Base-by-base conservation (phyloP, 2,888 invertebrate species). In the Drosophila siamana region DNA sequence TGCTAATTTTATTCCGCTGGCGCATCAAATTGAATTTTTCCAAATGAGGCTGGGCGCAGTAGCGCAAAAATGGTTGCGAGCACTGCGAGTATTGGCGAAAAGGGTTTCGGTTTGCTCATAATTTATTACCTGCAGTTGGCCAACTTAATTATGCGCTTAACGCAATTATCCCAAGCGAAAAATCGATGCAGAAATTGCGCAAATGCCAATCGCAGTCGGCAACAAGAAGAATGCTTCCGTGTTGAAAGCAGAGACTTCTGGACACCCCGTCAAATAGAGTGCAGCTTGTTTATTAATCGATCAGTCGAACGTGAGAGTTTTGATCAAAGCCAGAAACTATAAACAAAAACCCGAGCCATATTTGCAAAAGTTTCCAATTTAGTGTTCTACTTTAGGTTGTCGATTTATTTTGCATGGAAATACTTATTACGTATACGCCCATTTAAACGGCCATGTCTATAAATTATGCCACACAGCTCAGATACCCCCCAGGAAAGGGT, bases 111-210 rank as follows among this genome's bases (percentile, higher is more conserved):
- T 19, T 61, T 69, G 78, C 65, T 69, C 83, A 85, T 83, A 83
- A 83, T 83, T 83, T 82, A 87, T 85, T 80, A 85, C 79, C 82
- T 76, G 72, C 86, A 75, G 78, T 81, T 68, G 80, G 70, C 70
- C 75, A 85, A 85, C 88, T 88, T 88, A 86, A 86, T 86, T 86
- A 88, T 86, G 79, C 84, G 71, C 79, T 84, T 86, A 86, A 86
- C 77, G 70, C 74, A 84, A 86, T 86, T 88, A 80, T 80, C 60
- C 63, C 59, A 54, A 78, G 75, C 66, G 78, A 70, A 79, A 88
- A 84, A 84, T 81, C 79, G 88, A 80, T 80, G 80, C 79, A 71
- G 79, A 82, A 83, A 71, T 78, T 78, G 75, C 71, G 67, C 77
- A 68, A 80, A 80, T 80, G 80, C 74, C 74, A 72, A 54, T 48